Percentiles rank a stretch among this genome's conserved stretches.
Evolutionary conservation across 2,113 vertebrate genomes (phyloP).

Genomic region (Acanthisitta chloris): DNA sequence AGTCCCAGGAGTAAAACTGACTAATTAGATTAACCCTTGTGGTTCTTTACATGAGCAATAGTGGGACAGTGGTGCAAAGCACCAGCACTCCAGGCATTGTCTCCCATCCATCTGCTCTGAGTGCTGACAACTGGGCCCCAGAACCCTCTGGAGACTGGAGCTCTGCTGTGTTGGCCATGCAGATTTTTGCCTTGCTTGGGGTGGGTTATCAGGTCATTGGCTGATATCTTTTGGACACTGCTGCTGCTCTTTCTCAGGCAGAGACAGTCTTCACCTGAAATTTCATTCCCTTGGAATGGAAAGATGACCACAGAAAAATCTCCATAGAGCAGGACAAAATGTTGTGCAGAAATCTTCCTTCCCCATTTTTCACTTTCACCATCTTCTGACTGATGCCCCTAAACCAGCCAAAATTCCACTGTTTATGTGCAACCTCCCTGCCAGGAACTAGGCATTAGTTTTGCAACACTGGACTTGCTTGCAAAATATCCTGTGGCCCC

Average conservation of each 20-base stretch:
- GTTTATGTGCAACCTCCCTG: not conserved
- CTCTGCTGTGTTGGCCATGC: not conserved
- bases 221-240: not conserved
- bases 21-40: conserved; percentile 34
- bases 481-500: not conserved
- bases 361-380: not conserved
- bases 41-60: not conserved
- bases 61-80: not conserved
- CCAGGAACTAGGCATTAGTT: not conserved
- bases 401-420: conserved; percentile 7
- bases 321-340: not conserved
- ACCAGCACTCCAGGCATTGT: not conserved
- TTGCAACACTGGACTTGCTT: conserved; percentile 3
- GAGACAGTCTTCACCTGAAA: not conserved
- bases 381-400: not conserved
- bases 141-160: not conserved
- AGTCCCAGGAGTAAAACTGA: not conserved
- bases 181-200: not conserved
- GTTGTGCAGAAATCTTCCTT: not conserved
- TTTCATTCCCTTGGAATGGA: not conserved
- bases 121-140: not conserved
- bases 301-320: not conserved
- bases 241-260: not conserved
- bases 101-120: not conserved
- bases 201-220: not conserved